Evolutionary conservation across 2,797 vertebrate species (phyloP).

Genomic region (Hydrolagus colliei): DNA sequence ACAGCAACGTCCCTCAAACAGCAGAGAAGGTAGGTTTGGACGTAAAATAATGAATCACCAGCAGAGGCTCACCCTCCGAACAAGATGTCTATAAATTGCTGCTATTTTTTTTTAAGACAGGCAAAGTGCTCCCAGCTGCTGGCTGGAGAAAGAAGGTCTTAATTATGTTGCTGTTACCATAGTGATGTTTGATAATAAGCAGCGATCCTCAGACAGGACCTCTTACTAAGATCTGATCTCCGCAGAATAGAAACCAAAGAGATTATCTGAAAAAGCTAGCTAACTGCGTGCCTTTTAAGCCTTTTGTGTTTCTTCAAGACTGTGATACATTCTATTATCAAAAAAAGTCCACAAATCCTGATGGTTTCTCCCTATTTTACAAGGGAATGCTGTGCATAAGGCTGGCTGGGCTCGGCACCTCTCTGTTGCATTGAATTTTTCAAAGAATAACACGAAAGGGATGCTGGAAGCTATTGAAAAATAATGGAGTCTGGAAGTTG

Average conservation of each 20-base stretch:
- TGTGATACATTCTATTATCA: neutral
- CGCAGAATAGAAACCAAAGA: slow-evolving; percentile 14
- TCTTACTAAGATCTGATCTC: slow-evolving; percentile 18
- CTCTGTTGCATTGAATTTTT: no score
- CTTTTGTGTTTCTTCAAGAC: neutral
- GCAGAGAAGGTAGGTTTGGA: neutral
- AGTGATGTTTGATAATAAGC: slow-evolving; percentile 30
- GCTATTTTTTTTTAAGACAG: slow-evolving; percentile 12
- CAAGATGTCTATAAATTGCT: slow-evolving; percentile 20
- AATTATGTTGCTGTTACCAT: slow-evolving; percentile 30
- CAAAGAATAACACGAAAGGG: no score
- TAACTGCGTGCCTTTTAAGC: no score
- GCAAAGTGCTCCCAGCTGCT: slow-evolving; percentile 25
- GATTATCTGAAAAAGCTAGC: slow-evolving; percentile 18
- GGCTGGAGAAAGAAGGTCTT: slow-evolving; percentile 13
- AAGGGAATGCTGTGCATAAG: neutral
- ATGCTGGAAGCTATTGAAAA: no score
- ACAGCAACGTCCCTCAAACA: no score
- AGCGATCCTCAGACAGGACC: slow-evolving; percentile 13
- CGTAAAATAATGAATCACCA: slow-evolving; percentile 12
- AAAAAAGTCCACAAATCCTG: neutral
- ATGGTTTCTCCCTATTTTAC: neutral
- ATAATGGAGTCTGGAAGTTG: no score
- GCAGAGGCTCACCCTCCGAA: slow-evolving; percentile 15
- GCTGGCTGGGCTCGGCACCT: no score